phyloP scores from a whole-genome alignment of 2,797 vertebrate species.

The Lacerta viridis region DNA sequence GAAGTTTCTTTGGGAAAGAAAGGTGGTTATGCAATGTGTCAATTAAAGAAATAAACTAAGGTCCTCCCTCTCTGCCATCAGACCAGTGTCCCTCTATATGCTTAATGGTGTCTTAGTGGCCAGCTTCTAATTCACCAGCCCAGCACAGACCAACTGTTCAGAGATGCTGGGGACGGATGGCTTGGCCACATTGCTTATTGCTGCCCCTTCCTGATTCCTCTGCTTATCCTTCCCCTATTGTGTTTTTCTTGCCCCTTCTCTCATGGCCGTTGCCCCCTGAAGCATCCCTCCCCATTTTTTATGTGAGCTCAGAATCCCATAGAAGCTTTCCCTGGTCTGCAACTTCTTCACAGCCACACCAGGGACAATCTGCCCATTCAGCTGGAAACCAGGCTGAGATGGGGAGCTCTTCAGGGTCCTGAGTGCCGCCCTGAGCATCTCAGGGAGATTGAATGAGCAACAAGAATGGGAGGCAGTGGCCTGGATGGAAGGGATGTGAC shows the following conservation, averaged over 20 bases:
- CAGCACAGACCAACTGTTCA: neutral
- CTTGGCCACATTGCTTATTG: neutral
- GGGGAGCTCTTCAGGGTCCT: neutral
- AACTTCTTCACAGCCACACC: neutral
- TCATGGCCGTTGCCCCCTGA: too few relatives aligned
- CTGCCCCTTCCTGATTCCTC: neutral
- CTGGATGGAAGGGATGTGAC: constrained; percentile 53
- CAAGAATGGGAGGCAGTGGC: constrained; percentile 3
- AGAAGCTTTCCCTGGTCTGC: neutral
- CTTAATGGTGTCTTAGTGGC: neutral
- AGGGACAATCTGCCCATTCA: neutral
- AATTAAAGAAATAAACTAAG: too few relatives aligned
- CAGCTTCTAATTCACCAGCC: neutral
- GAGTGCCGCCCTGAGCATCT: constrained; percentile 25
- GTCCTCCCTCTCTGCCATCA: too few relatives aligned
- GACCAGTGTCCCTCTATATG: too few relatives aligned
- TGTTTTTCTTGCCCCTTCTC: too few relatives aligned
- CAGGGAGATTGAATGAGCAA: constrained; percentile 42
- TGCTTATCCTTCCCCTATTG: neutral
- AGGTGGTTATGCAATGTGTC: too few relatives aligned
- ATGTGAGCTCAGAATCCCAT: constrained; percentile 6
- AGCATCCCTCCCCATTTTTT: neutral
- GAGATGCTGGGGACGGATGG: neutral
- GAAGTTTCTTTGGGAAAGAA: too few relatives aligned
- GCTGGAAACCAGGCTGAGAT: neutral